These are phyloP conservation scores for Cichlasoma orientale DNA, from an alignment of 2,797 vertebrate species.

Conservation along the genomic window DNA sequence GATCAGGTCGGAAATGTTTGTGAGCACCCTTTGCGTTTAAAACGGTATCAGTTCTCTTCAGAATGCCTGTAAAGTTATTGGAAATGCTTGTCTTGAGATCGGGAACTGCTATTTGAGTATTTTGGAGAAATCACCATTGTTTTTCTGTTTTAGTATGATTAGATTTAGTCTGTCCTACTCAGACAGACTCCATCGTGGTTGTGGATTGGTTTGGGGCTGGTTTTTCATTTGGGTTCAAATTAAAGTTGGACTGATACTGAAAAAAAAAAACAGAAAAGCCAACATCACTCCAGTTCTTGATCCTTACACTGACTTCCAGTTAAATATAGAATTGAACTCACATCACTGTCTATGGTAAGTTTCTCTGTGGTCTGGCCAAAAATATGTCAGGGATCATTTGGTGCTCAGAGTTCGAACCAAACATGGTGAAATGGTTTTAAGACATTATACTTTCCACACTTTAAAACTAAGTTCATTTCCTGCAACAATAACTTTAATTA, in stretches of 20 bases:
- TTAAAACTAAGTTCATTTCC: background rate
- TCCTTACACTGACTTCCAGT: background rate
- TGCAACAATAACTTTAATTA: background rate
- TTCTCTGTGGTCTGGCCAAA: background rate
- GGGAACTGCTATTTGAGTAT: too few species aligned
- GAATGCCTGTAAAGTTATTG: background rate
- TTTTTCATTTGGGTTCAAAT: background rate
- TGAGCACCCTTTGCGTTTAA: too few species aligned
- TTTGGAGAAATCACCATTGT: background rate
- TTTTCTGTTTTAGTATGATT: background rate
- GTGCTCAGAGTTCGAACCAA: background rate
- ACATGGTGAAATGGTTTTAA: background rate
- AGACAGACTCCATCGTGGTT: background rate
- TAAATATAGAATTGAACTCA: background rate
- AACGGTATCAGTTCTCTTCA: background rate
- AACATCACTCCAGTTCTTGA: background rate
- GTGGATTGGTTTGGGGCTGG: background rate
- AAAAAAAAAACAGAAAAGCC: background rate
- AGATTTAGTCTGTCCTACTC: background rate
- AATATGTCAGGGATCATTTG: background rate
- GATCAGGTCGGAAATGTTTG: too few species aligned
- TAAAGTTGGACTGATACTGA: too few species aligned
- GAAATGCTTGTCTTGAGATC: background rate
- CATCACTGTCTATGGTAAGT: background rate
- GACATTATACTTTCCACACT: background rate